A percentile compares a stretch with the other conserved stretches of the same genome.
Conservation (phyloP, 1,140 invertebrate species). For the Drosophila persimilis region DNA sequence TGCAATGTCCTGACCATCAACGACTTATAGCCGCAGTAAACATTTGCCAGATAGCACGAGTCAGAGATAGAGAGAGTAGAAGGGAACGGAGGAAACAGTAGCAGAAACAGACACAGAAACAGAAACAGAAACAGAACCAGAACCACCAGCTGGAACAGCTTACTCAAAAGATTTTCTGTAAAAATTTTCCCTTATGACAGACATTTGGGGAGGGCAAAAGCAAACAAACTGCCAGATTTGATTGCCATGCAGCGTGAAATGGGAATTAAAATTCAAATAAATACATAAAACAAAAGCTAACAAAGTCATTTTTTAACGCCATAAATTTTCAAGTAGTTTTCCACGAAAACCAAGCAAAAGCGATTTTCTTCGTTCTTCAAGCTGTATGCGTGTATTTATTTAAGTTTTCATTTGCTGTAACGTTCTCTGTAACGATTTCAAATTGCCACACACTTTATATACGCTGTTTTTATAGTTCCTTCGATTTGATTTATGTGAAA, state of each 20-base stretch:
- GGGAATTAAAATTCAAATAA: conserved; percentile 72
- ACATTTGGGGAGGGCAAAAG: conserved; percentile 32
- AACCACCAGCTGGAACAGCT: conserved; percentile 37
- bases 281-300: conserved; percentile 57
- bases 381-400: conserved; percentile 40
- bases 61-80: neutral
- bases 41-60: conserved; percentile 35
- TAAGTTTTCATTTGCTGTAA: conserved; percentile 45
- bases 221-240: conserved; percentile 53
- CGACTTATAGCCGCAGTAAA: conserved; percentile 59
- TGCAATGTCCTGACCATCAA: conserved; percentile 13
- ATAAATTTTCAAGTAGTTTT: conserved; percentile 77
- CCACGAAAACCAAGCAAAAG: conserved; percentile 37
- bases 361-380: conserved; percentile 17
- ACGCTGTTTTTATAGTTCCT: conserved; percentile 62
- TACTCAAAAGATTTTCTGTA: conserved; percentile 39
- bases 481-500: conserved; percentile 70
- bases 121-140: conserved; percentile 37
- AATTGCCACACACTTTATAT: conserved; percentile 56
- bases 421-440: conserved; percentile 41
- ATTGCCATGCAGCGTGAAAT: conserved; percentile 53
- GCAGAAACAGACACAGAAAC: conserved; percentile 34
- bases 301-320: conserved; percentile 54
- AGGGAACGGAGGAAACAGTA: conserved; percentile 1
- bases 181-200: conserved; percentile 77